Evolutionary conservation across 35 echinoderm and acorn worm species (phyloP).

Genomic region (Stichopus chloronotus): DNA sequence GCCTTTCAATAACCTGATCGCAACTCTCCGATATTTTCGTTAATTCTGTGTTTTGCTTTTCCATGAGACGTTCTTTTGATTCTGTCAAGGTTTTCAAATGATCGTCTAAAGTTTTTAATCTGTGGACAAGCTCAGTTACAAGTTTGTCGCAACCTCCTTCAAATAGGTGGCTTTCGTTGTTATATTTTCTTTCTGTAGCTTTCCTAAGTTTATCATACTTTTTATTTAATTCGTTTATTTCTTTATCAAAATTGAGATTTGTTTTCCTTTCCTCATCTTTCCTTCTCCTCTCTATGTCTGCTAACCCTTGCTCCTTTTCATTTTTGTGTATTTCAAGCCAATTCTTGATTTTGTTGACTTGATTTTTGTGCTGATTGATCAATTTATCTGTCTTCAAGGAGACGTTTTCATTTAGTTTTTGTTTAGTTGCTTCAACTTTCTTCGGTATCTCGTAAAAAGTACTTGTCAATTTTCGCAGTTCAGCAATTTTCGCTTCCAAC

Average conservation of each 20-base stretch:
- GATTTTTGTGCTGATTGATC: not conserved
- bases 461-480: too few species aligned
- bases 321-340: not conserved
- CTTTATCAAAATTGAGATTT: not conserved
- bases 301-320: not conserved
- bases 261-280: not conserved
- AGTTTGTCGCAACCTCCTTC: not conserved
- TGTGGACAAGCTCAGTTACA: not conserved
- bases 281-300: not conserved
- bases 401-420: too few species aligned
- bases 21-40: not conserved
- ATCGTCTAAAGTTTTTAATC: not conserved
- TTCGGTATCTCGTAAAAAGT: too few species aligned
- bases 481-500: too few species aligned
- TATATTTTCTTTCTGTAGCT: not conserved
- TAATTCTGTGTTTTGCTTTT: not conserved
- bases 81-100: not conserved
- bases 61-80: not conserved
- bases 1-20: not conserved
- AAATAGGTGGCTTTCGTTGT: not conserved
- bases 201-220: slow-evolving; percentile 3
- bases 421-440: too few species aligned
- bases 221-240: not conserved
- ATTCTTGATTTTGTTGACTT: not conserved
- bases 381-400: too few species aligned